Percentiles rank a stretch among this genome's conserved stretches.
These are phyloP conservation scores for Cheilosia pagana DNA, from an alignment of 2,888 invertebrate genomes.

Conservation along the genomic window DNA sequence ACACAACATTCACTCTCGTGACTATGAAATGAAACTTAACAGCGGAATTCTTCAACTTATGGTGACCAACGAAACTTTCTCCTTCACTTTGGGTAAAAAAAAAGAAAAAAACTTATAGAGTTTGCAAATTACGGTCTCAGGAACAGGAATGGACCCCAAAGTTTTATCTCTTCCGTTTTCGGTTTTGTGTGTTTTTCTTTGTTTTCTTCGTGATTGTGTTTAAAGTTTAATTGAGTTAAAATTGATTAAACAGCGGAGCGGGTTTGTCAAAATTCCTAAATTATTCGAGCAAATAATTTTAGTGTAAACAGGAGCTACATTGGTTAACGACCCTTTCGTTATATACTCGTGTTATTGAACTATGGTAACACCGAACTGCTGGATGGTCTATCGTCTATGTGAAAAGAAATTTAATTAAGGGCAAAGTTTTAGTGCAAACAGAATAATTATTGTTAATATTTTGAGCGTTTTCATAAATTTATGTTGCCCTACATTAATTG, in stretches of 20 bases:
- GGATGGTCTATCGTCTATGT: too few species aligned
- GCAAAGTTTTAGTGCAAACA: too few species aligned
- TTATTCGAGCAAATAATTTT: neutral
- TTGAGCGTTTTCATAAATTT: too few species aligned
- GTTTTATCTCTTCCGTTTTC: constrained; percentile 31
- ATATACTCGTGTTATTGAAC: too few species aligned
- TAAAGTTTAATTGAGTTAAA: constrained; percentile 31
- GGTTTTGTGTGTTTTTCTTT: constrained; percentile 9
- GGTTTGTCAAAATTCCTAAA: neutral
- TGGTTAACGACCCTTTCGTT: too few species aligned
- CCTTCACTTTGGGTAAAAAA: neutral
- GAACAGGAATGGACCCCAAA: constrained; percentile 11
- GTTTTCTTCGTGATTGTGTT: constrained; percentile 6
- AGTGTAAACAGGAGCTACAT: neutral
- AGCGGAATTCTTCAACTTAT: constrained; percentile 33
- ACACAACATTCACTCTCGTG: neutral
- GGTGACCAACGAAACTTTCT: constrained; percentile 39
- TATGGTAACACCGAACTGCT: too few species aligned
- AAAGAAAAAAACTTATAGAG: neutral
- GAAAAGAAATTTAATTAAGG: too few species aligned
- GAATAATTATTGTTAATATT: too few species aligned
- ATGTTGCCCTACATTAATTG: too few species aligned
- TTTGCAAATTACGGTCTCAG: constrained; percentile 38
- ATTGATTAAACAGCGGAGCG: constrained; percentile 8
- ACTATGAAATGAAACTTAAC: neutral